These are phyloP conservation scores for Hyperoplus lanceolatus DNA, from an alignment of 2,797 vertebrate species.

Conservation along the genomic window DNA sequence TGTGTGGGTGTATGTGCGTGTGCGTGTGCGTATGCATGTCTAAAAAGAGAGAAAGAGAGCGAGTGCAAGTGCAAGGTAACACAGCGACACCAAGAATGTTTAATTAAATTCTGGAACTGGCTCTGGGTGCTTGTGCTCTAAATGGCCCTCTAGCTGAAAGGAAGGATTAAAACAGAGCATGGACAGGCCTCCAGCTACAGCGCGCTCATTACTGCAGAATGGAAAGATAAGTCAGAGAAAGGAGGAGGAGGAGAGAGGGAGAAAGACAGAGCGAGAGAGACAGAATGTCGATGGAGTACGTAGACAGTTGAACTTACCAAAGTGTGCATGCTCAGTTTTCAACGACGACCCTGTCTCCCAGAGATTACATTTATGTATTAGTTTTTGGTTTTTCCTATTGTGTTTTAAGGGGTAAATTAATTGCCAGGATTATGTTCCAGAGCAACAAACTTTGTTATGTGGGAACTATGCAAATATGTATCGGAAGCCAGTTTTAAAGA, in stretches of 20 bases:
- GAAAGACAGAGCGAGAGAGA: constrained; percentile 26
- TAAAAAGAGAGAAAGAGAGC: constrained; percentile 50
- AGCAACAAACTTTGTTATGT: not conserved
- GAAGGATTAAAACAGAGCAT: constrained; percentile 81
- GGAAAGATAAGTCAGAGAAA: constrained; percentile 64
- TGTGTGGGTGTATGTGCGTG: constrained; percentile 21
- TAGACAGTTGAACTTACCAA: constrained; percentile 37
- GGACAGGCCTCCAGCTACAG: constrained; percentile 76
- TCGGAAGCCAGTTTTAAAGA: not conserved
- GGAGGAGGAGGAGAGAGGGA: constrained; percentile 16
- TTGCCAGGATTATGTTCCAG: not conserved
- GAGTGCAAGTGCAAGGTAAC: constrained; percentile 68
- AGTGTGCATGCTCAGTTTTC: not conserved
- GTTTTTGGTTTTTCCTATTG: not conserved
- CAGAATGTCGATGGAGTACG: not conserved
- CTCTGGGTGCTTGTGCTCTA: constrained; percentile 77
- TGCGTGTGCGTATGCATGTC: constrained; percentile 61
- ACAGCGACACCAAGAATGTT: constrained; percentile 81
- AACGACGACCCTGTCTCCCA: not conserved
- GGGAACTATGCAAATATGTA: no score
- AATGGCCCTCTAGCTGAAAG: constrained; percentile 84
- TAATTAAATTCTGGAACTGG: constrained; percentile 84
- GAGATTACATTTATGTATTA: not conserved
- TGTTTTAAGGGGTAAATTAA: not conserved
- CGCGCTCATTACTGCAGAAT: constrained; percentile 78